Percentiles rank a stretch among this genome's conserved stretches.
Evolutionary conservation across 2,113 vertebrate species (phyloP).

Genomic region (Pteropus alecto): DNA sequence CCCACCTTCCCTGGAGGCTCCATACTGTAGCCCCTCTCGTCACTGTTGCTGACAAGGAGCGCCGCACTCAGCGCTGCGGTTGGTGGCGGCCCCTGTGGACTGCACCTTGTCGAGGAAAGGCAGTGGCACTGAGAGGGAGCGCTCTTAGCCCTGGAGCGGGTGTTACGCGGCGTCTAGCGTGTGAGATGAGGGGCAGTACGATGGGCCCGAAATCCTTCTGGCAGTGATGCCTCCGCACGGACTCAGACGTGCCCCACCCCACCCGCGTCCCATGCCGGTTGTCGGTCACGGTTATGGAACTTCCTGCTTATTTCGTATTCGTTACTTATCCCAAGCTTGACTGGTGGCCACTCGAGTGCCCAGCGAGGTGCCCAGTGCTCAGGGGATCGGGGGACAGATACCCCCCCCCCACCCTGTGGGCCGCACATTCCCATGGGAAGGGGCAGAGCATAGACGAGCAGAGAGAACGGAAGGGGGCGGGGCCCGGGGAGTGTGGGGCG

Average conservation of each 20-base stretch:
- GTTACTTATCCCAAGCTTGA: not conserved
- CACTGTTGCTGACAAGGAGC: not conserved
- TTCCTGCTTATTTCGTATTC: not conserved
- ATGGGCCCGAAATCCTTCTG: not conserved
- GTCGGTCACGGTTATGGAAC: too few species aligned
- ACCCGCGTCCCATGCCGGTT: fast-evolving
- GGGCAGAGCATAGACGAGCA: not conserved
- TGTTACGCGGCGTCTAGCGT: not conserved
- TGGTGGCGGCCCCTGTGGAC: not conserved
- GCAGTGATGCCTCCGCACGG: too few species aligned
- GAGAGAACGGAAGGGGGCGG: not conserved
- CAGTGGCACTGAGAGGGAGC: too few species aligned
- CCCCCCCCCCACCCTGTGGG: not conserved
- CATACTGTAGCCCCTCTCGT: fast-evolving
- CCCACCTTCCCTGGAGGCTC: not conserved
- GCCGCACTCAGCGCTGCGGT: not conserved
- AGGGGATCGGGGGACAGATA: too few species aligned
- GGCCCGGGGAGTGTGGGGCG: fast-evolving
- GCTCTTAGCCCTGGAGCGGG: too few species aligned
- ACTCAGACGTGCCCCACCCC: not conserved
- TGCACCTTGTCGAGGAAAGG: not conserved
- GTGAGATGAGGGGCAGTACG: not conserved
- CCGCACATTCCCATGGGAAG: fast-evolving
- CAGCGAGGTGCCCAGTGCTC: not conserved
- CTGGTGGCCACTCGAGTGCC: not conserved